Evolutionary conservation across 2,797 vertebrate species (phyloP), one percentile per base, ranked within the genome.

Genomic region (Clarias platycephalus): DNA sequence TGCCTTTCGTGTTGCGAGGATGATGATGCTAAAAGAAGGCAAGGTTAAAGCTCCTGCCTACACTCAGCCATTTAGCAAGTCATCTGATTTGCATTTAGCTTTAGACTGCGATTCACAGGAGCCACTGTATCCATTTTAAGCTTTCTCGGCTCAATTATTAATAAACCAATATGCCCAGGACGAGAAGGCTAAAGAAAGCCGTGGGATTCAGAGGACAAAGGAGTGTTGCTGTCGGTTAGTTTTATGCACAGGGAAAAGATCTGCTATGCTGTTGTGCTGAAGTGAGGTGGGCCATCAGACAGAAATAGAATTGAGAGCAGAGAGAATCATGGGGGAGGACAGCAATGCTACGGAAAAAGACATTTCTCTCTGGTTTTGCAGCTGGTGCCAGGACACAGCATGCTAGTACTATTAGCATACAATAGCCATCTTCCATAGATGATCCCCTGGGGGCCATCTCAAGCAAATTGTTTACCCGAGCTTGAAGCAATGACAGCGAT

Each of bases 261-360:
- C 92, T 88, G 81, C 6, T 92, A 92, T 87, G 81, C 5, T 49
- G 87, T 89, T 89, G 91, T 87, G 84, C 85, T 90, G 92, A 92
- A 93, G 94, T 85, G 88, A 89, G 90, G 91, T 89, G 84, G 82
- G 93, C 91, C 90, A 90, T 91, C 87, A 89, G 91, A 92, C 94
- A 44, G 64, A 95, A 95, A 95, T 95, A 95, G 95, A 94, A 95
- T 94, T 91, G 91, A 89, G 94, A 94, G 90, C 93, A 93, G 83
- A 89, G 89, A 89, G 88, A 90, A 79, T 84, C 83, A 86, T 80
- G 87, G 78, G 88, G 86, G 89, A 89, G 88, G 88, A 88, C 86
- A 89, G 86, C 70, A 78, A 62, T 85, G 78, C 79, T 82, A 81
- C 85, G 78, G 82, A 66, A 86, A 89, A 86, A 86, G 68, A 85